Base-by-base conservation (phyloP, 2,113 vertebrate species). In the Gymnogyps californianus region DNA sequence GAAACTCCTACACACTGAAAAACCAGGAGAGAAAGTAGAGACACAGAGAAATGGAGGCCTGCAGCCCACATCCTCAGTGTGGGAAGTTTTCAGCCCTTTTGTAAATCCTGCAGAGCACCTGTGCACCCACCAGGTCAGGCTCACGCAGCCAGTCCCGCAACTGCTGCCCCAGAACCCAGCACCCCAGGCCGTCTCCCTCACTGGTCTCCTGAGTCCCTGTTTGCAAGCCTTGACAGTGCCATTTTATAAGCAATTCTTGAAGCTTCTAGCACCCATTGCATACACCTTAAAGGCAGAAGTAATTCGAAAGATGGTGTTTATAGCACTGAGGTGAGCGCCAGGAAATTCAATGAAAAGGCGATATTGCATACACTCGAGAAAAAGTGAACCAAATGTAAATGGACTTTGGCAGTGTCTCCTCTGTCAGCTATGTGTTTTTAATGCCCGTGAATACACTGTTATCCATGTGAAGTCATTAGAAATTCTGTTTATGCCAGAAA, bases 51-150 rank as follows among this genome's bases (percentile, higher is more conserved):
- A 24, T 20, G 7, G 26, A 51, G 16, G 31, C n/a, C 38, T 84
- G 25, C 10, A 52, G 36, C 16, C 16, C 32, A 29, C 15, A 36
- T 18, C 14, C 18, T 46, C 28, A 25, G 25, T 9, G 25, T 7
- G 52, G 26, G 26, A 83, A 79, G 20, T 47, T 69, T 69, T 26
- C 62, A 80, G 11, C 13, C 25, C 5, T 57, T 76, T 42, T 47
- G 2, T 38, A 72, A 52, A 11, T 25, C 44, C 75, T 54, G 8
- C 2, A 1, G 22, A 44, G 38, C 38, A 58, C 4, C 9, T 0
- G 0, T 16, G 36, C 10, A 40, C 49, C 40, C 0, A 0, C 18
- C 29, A 40, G 17, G 20, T n/a, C 44, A 42, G n/a, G 38, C 15
- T 65, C 31, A 36, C 1, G 1, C 38, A 57, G 7, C 11, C 9